These are phyloP conservation scores for Griposia aprilina DNA, from an alignment of 2,888 invertebrate genomes.

Conservation along the genomic window DNA sequence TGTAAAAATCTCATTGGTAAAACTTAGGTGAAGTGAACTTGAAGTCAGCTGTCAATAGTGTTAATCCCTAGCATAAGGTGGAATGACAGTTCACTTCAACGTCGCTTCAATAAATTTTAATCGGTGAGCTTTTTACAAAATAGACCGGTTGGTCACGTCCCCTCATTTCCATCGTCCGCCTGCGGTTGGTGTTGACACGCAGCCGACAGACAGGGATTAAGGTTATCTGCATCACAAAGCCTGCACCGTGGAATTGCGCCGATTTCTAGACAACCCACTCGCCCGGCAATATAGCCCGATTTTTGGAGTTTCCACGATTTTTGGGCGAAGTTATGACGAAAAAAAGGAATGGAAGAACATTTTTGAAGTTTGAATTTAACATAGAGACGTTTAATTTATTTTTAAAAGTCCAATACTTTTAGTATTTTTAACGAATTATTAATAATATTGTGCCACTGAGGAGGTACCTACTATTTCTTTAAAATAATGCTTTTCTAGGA, in stretches of 20 bases:
- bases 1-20: too few species aligned
- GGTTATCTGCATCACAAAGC: conserved; percentile 90
- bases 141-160: conserved; percentile 68
- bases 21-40: too few species aligned
- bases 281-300: conserved; percentile 26
- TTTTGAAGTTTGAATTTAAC: conserved; percentile 10
- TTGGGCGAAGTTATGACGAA: conserved; percentile 6
- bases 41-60: too few species aligned
- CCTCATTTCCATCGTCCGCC: conserved; percentile 43
- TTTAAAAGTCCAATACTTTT: neutral
- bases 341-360: neutral
- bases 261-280: conserved; percentile 65
- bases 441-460: neutral
- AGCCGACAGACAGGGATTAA: conserved; percentile 89
- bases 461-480: neutral
- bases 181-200: conserved; percentile 87
- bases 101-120: neutral
- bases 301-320: conserved; percentile 36
- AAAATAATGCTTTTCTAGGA: neutral
- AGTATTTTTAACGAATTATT: neutral
- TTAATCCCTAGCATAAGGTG: neutral
- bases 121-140: too few species aligned
- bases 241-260: conserved; percentile 71
- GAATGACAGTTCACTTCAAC: neutral
- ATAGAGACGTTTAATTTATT: neutral